Evolutionary conservation across 2,888 invertebrate species (phyloP).

Genomic region (Cepaea hortensis): DNA sequence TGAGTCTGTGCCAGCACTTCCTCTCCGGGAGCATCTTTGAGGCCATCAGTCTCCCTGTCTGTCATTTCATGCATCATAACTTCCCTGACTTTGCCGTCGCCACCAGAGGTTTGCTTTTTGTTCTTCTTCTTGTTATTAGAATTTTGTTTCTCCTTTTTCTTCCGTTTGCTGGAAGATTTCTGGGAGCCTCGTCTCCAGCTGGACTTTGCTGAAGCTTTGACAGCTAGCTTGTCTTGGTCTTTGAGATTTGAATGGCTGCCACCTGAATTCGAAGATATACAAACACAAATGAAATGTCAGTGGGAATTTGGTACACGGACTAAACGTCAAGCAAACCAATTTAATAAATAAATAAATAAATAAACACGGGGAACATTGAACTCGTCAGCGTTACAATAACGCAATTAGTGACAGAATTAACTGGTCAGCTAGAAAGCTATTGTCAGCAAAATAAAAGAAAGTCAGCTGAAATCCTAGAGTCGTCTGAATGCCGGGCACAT

Average conservation of each 20-base stretch:
- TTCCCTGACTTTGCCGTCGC: background rate
- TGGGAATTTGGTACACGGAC: background rate
- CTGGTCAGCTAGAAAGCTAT: no score
- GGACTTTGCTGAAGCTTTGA: background rate
- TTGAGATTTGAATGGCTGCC: background rate
- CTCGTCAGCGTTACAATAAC: no score
- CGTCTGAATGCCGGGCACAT: no score
- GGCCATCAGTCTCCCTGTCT: no score
- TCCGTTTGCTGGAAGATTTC: background rate
- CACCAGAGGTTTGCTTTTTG: background rate
- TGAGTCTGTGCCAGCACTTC: no score
- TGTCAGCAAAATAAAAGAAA: no score
- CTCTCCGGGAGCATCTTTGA: no score
- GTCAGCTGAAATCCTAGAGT: no score
- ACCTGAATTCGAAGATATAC: background rate
- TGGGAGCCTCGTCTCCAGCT: background rate
- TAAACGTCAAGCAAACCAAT: no score
- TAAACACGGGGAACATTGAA: no score
- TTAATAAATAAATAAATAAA: no score
- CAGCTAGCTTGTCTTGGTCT: background rate
- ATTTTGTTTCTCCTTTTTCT: constrained; percentile 17
- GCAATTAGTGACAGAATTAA: no score
- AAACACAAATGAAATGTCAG: background rate
- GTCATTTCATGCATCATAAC: background rate
- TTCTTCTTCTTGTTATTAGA: constrained; percentile 20